A percentile compares a stretch with the other conserved stretches of the same genome.
phyloP scores from a whole-genome alignment of 2,888 invertebrate species.

The Drepanosiphum platanoidis region DNA sequence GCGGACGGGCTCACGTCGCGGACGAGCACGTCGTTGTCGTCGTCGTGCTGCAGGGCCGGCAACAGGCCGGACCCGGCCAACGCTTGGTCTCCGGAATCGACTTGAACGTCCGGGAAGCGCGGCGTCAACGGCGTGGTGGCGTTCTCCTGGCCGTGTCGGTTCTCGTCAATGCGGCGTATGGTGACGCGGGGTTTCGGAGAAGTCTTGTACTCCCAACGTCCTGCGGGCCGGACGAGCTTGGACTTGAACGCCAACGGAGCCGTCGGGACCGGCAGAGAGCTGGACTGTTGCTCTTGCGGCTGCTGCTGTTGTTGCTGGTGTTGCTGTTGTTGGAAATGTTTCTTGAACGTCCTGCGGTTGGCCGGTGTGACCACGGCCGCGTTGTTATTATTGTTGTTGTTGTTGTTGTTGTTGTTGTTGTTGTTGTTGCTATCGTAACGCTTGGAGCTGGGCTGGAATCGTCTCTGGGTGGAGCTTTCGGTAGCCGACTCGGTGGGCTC shows the following conservation, averaged over 20 bases:
- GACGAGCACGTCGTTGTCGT: conserved; percentile 65
- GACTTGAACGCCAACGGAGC: conserved; percentile 80
- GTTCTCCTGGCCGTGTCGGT: conserved; percentile 65
- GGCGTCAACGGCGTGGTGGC: conserved; percentile 66
- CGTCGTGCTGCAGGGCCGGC: conserved; percentile 66
- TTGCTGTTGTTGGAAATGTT: conserved; percentile 55
- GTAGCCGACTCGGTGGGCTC: conserved; percentile 66
- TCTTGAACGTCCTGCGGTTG: conserved; percentile 35
- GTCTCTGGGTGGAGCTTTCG: conserved; percentile 65
- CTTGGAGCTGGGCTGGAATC: conserved; percentile 65
- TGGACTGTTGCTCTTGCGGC: conserved; percentile 63
- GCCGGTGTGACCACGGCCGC: conserved; percentile 45
- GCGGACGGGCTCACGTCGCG: conserved; percentile 68
- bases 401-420: too few species aligned
- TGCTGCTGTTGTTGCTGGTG: conserved; percentile 59
- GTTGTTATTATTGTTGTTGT: conserved; percentile 34
- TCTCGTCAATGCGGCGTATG: conserved; percentile 77
- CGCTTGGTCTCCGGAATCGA: conserved; percentile 74
- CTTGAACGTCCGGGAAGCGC: conserved; percentile 66
- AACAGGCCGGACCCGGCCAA: conserved; percentile 75
- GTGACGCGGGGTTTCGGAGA: conserved; percentile 86
- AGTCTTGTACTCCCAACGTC: conserved; percentile 91
- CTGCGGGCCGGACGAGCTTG: conserved; percentile 83
- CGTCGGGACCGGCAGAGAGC: conserved; percentile 64
- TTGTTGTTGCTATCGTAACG: conserved; percentile 60